Evolutionary conservation across 2,113 vertebrate species (phyloP).

Genomic region (Limnothrissa miodon): DNA sequence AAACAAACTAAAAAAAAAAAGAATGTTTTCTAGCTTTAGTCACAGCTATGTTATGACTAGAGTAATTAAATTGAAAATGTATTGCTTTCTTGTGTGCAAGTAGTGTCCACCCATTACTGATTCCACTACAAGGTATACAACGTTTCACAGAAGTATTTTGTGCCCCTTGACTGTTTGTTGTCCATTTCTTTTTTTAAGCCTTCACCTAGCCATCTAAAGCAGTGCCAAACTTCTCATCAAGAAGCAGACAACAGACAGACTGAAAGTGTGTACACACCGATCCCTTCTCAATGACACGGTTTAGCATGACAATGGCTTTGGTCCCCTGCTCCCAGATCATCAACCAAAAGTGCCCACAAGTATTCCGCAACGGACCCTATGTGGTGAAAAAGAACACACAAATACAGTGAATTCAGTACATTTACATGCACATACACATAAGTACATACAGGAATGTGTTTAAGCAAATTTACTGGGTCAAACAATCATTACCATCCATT

Average conservation of each 20-base stretch:
- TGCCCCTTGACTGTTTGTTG: background rate
- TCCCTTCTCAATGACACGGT: constrained; percentile 94
- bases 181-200: background rate
- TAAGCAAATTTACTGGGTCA: background rate
- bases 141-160: background rate
- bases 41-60: no score
- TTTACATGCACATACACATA: background rate
- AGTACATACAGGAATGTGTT: background rate
- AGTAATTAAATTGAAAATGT: no score
- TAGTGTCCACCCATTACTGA: background rate
- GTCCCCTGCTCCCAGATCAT: constrained; percentile 97
- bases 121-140: no score
- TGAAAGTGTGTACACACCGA: constrained; percentile 78
- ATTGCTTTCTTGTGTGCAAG: background rate
- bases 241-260: background rate
- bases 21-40: no score
- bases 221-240: no score
- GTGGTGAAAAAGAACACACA: background rate
- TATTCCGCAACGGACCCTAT: constrained; percentile 93
- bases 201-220: background rate
- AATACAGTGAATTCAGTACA: background rate
- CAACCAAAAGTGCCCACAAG: constrained; percentile 97
- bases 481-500: background rate
- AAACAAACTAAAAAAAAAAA: no score
- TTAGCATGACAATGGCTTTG: constrained; percentile 97